Base-by-base conservation (phyloP, 2,797 vertebrate species). In the Yasuhikotakia modesta region DNA sequence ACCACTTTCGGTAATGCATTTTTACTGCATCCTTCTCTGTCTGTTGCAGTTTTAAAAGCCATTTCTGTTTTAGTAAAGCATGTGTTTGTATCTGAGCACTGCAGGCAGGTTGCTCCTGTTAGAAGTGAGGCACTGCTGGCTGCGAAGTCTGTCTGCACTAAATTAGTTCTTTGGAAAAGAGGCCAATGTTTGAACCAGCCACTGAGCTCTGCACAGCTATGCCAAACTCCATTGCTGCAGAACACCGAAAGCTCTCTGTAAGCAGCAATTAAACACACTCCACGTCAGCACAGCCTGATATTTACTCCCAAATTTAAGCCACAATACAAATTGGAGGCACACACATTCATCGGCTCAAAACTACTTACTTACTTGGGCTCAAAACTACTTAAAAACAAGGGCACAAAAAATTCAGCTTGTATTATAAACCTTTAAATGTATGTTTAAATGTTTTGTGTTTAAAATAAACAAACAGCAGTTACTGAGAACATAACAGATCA, bases 1-100 rank as follows among this genome's bases (percentile, higher is more conserved):
- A n/a, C 22, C 22, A 32, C 43, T 46, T 16, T 53, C 35, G 13
- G 14, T 19, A 68, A 60, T 35, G 43, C 21, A 61, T 77, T 77
- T 77, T 52, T 8, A 63, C 39, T 43, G 46, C 21, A 61, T 19
- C 27, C 30, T 10, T 46, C 46, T 50, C 39, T 24, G 55, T 58
- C 39, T 61, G 43, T 19, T 60, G 24, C 75, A 43, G 75, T 70
- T 53, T 27, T 27, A 39, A 60, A 85, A 85, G 82, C 80, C 60
- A 80, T 67, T 74, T 81, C 50, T 48, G 79, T 82, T 90, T 89
- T 86, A 85, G 88, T 71, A 58, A 70, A 79, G 76, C 58, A 21
- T 50, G 52, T 19, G 45, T 70, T 74, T 77, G 64, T 77, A 79
- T 81, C 72, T 68, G 76, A 75, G 52, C 71, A 65, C 69, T 75